A percentile compares a stretch with the other conserved stretches of the same genome.
phyloP scores from a whole-genome alignment of 2,797 vertebrate genomes.

The Sebastes baramenuke region DNA sequence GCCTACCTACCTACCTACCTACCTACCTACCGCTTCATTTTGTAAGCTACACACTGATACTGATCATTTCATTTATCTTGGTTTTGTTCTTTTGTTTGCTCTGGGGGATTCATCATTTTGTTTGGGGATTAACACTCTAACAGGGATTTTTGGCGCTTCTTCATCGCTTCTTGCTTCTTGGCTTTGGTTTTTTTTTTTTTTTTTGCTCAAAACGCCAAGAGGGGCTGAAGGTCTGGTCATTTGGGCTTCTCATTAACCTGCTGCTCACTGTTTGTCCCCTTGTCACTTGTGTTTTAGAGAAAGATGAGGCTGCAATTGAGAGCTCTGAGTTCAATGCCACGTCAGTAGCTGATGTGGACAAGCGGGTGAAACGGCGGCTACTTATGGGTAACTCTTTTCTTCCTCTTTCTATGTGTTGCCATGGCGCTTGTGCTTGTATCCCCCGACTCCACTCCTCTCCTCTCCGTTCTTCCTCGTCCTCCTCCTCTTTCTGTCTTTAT shows the following conservation, averaged over 20 bases:
- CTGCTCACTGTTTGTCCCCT: slow-evolving; percentile 99
- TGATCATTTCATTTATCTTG: slow-evolving; percentile 69
- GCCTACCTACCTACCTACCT: slow-evolving; percentile 30
- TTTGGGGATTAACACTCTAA: slow-evolving; percentile 89
- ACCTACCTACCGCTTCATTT: slow-evolving; percentile 59
- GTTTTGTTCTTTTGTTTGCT: slow-evolving; percentile 70
- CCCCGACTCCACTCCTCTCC: slow-evolving; percentile 62
- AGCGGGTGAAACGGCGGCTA: slow-evolving; percentile 99
- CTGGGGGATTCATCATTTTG: slow-evolving; percentile 70
- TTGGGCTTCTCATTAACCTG: slow-evolving; percentile 98
- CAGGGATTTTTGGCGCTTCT: slow-evolving; percentile 86
- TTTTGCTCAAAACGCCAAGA: slow-evolving; percentile 88
- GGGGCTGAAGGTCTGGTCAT: slow-evolving; percentile 90
- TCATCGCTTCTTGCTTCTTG: slow-evolving; percentile 88
- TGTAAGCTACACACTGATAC: slow-evolving; percentile 65
- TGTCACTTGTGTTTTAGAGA: slow-evolving; percentile 99
- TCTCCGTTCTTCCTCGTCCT: slow-evolving; percentile 62
- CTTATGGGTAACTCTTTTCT: slow-evolving; percentile 99
- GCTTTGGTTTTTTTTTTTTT: slow-evolving; percentile 72
- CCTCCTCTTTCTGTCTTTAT: slow-evolving; percentile 58
- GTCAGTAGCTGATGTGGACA: slow-evolving; percentile 99
- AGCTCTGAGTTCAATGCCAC: slow-evolving; percentile 99
- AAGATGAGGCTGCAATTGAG: slow-evolving; percentile 99
- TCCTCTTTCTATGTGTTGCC: slow-evolving; percentile 98
- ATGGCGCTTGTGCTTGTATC: slow-evolving; percentile 88